Evolutionary conservation across 2,888 invertebrate species (phyloP).

Genomic region (Dolomedes plantarius): DNA sequence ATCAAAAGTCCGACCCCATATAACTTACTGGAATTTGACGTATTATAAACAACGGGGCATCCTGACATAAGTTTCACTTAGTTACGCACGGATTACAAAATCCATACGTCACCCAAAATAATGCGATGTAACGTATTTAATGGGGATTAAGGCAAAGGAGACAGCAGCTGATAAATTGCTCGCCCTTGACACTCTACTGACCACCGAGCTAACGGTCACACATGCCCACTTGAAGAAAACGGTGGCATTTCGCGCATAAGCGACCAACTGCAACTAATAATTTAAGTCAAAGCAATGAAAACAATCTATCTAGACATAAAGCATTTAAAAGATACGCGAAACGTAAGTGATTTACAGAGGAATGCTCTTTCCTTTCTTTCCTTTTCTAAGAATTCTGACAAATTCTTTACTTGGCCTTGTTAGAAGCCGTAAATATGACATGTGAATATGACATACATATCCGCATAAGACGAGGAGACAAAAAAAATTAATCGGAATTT

Average conservation of each 20-base stretch:
- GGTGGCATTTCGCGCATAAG: constrained; percentile 10
- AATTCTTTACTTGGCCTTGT: neutral
- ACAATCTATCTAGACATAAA: neutral
- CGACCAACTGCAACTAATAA: constrained; percentile 26
- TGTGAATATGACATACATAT: neutral
- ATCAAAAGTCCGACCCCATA: too few relatives aligned
- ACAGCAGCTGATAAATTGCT: too few relatives aligned
- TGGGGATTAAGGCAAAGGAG: too few relatives aligned
- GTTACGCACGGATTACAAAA: too few relatives aligned
- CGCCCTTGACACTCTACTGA: too few relatives aligned
- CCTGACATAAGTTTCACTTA: too few relatives aligned
- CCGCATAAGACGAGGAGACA: neutral
- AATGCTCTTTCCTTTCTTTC: neutral
- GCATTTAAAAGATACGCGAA: neutral
- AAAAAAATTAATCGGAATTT: too few relatives aligned
- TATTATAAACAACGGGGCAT: too few relatives aligned
- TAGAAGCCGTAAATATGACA: neutral
- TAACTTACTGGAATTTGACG: too few relatives aligned
- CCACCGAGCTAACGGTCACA: constrained; percentile 23
- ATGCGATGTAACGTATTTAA: too few relatives aligned
- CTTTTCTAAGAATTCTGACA: neutral
- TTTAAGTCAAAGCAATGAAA: constrained; percentile 1
- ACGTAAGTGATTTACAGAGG: neutral
- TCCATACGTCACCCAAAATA: too few relatives aligned
- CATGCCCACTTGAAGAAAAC: too few relatives aligned